Evolutionary conservation across 2,888 invertebrate genomes (phyloP).

Genomic region (Campopleginae sp.): DNA sequence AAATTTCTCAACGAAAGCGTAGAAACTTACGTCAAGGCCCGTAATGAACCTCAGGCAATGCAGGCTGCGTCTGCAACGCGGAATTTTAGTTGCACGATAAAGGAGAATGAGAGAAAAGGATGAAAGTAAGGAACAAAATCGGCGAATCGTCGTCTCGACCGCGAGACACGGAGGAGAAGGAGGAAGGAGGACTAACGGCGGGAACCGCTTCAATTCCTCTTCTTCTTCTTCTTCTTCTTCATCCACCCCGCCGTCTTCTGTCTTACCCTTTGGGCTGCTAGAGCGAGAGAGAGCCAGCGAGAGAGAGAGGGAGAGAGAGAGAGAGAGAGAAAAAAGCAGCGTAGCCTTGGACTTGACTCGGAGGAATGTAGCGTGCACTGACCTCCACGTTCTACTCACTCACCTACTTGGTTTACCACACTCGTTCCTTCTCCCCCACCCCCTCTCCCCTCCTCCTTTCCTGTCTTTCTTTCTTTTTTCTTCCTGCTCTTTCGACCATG

Average conservation of each 20-base stretch:
- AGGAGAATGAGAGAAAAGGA: conserved; percentile 29
- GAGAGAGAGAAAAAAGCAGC: conserved; percentile 37
- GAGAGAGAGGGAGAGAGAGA: conserved; percentile 1
- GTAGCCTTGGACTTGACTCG: conserved; percentile 83
- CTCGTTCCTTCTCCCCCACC: conserved; percentile 36
- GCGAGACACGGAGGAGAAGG: conserved; percentile 41
- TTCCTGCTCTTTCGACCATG: conserved; percentile 12
- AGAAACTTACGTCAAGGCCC: background rate
- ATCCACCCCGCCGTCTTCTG: background rate
- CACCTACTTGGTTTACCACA: conserved; percentile 69
- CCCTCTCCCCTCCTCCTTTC: conserved; percentile 10
- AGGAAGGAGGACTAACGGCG: conserved; percentile 72
- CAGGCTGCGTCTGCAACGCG: conserved; percentile 24
- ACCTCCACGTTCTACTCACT: conserved; percentile 74
- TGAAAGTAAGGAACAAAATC: conserved; percentile 34
- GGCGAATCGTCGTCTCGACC: conserved; percentile 18
- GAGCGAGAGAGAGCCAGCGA: conserved; percentile 48
- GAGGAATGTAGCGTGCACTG: conserved; percentile 81
- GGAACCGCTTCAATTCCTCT: conserved; percentile 70
- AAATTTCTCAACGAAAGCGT: background rate
- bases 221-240: conserved; percentile 37
- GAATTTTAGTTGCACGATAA: conserved; percentile 23
- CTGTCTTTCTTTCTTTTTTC: conserved; percentile 26
- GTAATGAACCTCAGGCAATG: conserved; percentile 30
- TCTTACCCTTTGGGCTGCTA: conserved; percentile 31